These are phyloP conservation scores for Halcyon badia DNA, from an alignment of 2,797 vertebrate species.

Conservation along the genomic window DNA sequence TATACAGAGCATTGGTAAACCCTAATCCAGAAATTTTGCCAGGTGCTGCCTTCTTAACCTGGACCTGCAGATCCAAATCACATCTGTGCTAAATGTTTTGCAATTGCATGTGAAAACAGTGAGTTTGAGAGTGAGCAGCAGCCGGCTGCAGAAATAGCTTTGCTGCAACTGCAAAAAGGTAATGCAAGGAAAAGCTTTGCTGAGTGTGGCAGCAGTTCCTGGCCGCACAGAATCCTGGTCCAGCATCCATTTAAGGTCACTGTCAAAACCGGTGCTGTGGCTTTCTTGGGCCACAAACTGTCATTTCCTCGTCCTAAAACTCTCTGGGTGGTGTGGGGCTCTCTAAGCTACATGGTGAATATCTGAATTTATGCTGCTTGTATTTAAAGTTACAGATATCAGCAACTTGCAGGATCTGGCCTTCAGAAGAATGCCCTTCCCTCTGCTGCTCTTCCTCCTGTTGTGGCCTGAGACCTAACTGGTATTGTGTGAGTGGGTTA, in stretches of 20 bases:
- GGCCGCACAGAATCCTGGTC: not conserved
- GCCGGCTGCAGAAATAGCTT: not conserved
- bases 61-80: not conserved
- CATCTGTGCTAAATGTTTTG: not conserved
- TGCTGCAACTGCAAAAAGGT: not conserved
- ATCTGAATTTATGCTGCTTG: not conserved
- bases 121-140: not conserved
- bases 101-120: not conserved
- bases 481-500: not conserved
- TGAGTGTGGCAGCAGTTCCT: not conserved
- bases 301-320: not conserved
- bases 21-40: not conserved
- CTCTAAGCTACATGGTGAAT: rapidly evolving
- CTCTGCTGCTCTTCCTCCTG: not conserved
- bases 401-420: not conserved
- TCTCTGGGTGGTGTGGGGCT: not conserved
- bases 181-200: not conserved
- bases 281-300: not conserved
- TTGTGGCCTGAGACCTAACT: not conserved
- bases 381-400: not conserved
- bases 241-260: not conserved
- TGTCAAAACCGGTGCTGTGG: not conserved
- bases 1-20: not conserved
- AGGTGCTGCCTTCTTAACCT: not conserved
- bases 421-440: not conserved